phyloP scores from a whole-genome alignment of 2,113 vertebrate species.

The Neopipo cinnamomea region DNA sequence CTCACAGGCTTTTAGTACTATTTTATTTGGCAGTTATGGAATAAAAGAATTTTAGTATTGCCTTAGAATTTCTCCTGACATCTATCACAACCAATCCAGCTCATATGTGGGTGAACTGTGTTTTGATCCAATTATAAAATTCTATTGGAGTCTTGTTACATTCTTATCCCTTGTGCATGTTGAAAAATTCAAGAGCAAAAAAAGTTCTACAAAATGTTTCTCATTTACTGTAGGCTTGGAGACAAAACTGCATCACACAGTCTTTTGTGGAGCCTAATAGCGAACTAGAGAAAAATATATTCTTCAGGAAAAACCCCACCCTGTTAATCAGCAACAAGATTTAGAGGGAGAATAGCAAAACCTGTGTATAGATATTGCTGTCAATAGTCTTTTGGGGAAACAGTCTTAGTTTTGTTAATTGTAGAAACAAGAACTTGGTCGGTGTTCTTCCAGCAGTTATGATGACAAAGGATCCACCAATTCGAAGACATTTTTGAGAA shows the following conservation, averaged over 20 bases:
- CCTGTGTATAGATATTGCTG: background rate
- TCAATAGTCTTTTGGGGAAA: background rate
- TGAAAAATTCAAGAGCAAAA: conserved; percentile 47
- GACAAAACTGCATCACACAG: background rate
- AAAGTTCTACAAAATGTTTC: conserved; percentile 53
- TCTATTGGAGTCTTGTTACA: conserved; percentile 51
- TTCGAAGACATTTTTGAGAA: background rate
- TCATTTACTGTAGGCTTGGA: conserved; percentile 42
- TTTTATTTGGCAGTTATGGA: conserved; percentile 63
- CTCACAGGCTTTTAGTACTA: conserved; percentile 52
- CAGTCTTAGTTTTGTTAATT: background rate
- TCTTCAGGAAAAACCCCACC: background rate
- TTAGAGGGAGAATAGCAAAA: background rate
- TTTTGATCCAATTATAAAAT: conserved; percentile 67
- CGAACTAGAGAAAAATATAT: background rate
- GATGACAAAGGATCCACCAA: background rate
- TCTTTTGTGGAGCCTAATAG: conserved; percentile 14
- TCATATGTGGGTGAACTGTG: conserved; percentile 62
- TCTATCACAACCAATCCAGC: conserved; percentile 62
- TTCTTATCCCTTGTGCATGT: conserved; percentile 48
- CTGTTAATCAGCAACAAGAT: background rate
- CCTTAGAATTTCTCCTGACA: conserved; percentile 62
- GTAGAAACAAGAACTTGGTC: background rate
- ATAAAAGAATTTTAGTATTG: conserved; percentile 58
- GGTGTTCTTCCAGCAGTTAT: background rate